phyloP scores from a whole-genome alignment of 1,140 invertebrate species.

The Batillaria attramentaria region DNA sequence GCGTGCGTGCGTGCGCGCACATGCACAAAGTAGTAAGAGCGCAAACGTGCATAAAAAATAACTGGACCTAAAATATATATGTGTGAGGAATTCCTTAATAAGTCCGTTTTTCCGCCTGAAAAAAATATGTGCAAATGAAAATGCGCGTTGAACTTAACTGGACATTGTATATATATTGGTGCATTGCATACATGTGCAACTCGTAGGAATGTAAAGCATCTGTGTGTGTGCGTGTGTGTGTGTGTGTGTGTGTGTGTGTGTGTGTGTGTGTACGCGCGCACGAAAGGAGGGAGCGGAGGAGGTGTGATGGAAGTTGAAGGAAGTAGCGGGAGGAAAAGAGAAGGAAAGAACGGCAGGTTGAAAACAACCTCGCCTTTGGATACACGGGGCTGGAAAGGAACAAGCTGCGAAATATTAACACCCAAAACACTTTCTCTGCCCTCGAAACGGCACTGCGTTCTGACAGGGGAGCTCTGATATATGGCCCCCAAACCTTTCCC shows the following conservation, averaged over 20 bases:
- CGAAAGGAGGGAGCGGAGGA: background rate
- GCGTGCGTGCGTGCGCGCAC: no score
- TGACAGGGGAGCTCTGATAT: slow-evolving; percentile 19
- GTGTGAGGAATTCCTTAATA: no score
- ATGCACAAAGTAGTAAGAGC: no score
- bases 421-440: slow-evolving; percentile 29
- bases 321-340: background rate
- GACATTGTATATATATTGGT: no score
- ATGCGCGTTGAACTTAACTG: no score
- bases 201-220: background rate
- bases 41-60: no score
- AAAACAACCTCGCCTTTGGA: slow-evolving; percentile 9
- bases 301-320: background rate
- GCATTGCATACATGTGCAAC: no score
- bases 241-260: background rate
- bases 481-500: no score
- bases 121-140: no score
- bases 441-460: background rate
- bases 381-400: background rate
- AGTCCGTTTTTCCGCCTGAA: no score
- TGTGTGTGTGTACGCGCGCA: background rate
- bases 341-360: background rate
- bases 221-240: background rate
- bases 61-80: no score
- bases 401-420: slow-evolving; percentile 31